phyloP scores from a whole-genome alignment of 2,797 vertebrate genomes.

The Philypnodon macrostomus region DNA sequence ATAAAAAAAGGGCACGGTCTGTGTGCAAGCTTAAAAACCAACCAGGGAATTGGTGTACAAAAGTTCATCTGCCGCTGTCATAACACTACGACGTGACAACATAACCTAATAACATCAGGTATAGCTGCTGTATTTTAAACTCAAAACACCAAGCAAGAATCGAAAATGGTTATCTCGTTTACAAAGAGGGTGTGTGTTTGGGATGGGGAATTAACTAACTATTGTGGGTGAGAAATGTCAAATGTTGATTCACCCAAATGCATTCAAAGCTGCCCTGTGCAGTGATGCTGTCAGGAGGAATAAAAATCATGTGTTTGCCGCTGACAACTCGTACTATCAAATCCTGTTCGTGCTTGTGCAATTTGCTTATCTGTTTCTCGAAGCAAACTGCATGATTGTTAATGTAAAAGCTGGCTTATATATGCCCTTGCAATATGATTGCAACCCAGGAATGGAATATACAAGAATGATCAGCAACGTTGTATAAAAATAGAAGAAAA shows the following conservation, averaged over 20 bases:
- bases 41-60: constrained; percentile 69
- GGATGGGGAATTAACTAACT: constrained; percentile 18
- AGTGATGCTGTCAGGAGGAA: constrained; percentile 22
- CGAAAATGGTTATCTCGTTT: constrained; percentile 32
- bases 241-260: constrained; percentile 15
- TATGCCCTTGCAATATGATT: no score
- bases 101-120: constrained; percentile 61
- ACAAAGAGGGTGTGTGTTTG: constrained; percentile 10
- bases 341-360: background rate
- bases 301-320: constrained; percentile 16
- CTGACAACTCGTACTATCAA: background rate
- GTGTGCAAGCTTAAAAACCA: constrained; percentile 70
- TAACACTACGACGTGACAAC: constrained; percentile 60
- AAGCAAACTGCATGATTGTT: background rate
- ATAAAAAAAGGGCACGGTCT: constrained; percentile 71
- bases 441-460: no score
- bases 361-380: background rate
- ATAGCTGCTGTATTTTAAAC: constrained; percentile 12
- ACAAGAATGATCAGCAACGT: no score
- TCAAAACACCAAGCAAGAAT: constrained; percentile 8
- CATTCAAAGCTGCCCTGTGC: constrained; percentile 16
- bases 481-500: no score
- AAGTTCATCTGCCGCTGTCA: constrained; percentile 71
- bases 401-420: background rate
- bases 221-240: constrained; percentile 13